Conservation (phyloP, 2,888 invertebrate genomes). For the Himalopsyche anomala region DNA sequence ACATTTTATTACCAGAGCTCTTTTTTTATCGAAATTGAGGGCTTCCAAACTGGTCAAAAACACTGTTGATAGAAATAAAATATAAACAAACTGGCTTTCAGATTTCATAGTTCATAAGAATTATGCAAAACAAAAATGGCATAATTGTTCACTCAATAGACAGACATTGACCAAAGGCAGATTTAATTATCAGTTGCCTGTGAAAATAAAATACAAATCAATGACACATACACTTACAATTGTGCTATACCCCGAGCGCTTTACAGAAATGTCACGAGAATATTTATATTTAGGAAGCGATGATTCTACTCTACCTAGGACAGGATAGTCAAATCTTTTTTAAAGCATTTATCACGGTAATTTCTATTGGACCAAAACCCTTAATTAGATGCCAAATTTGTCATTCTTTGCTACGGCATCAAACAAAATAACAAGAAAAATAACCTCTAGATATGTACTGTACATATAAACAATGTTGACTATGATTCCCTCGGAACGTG, state of each 20-base stretch:
- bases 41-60: too few relatives aligned
- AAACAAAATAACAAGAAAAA: conserved; percentile 31
- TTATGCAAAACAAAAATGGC: too few relatives aligned
- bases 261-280: conserved; percentile 8
- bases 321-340: conserved; percentile 42
- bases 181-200: neutral
- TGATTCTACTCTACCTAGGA: conserved; percentile 31
- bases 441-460: conserved; percentile 39
- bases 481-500: neutral
- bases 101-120: too few relatives aligned
- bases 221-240: conserved; percentile 22
- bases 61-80: too few relatives aligned
- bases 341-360: conserved; percentile 40
- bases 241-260: neutral
- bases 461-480: conserved; percentile 25
- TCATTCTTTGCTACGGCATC: conserved; percentile 29
- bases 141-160: too few relatives aligned
- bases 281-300: conserved; percentile 23
- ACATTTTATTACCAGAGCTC: too few relatives aligned
- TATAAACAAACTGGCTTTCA: too few relatives aligned
- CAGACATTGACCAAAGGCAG: neutral
- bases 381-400: conserved; percentile 39
- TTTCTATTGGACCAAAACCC: conserved; percentile 43
- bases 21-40: too few relatives aligned
- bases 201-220: conserved; percentile 20